These are phyloP conservation scores for Tethea ocularis DNA, from an alignment of 2,888 invertebrate genomes.

Conservation along the genomic window DNA sequence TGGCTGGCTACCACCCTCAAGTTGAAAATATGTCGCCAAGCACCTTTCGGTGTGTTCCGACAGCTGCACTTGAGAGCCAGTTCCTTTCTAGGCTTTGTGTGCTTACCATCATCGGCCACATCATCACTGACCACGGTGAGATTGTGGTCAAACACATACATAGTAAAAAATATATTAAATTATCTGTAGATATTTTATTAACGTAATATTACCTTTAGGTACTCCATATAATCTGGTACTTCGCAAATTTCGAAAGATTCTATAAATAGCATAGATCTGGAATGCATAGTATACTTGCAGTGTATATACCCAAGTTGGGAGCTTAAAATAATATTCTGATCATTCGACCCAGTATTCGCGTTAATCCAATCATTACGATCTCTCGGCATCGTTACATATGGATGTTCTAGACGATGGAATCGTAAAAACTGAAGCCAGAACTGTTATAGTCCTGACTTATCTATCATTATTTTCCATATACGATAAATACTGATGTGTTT, in stretches of 20 bases:
- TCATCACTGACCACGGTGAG: too few species aligned
- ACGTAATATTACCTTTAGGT: too few species aligned
- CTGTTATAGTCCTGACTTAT: not conserved
- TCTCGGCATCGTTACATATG: not conserved
- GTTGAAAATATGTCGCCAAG: too few species aligned
- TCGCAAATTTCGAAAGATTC: not conserved
- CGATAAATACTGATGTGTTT: not conserved
- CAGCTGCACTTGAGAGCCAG: too few species aligned
- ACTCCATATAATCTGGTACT: too few species aligned
- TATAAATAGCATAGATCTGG: not conserved
- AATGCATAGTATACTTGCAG: not conserved
- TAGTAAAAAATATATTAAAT: too few species aligned
- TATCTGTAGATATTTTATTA: not conserved
- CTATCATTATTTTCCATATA: not conserved
- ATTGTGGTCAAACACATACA: too few species aligned
- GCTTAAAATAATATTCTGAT: not conserved
- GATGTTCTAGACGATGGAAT: not conserved
- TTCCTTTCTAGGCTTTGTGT: too few species aligned
- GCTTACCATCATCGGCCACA: too few species aligned
- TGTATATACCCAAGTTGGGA: not conserved
- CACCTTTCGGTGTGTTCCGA: too few species aligned
- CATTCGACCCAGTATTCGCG: not conserved
- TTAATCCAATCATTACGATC: not conserved
- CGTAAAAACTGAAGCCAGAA: not conserved
- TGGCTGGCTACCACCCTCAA: too few species aligned